Conservation (phyloP, 2,113 vertebrate genomes). For the Corynorhinus townsendii region DNA sequence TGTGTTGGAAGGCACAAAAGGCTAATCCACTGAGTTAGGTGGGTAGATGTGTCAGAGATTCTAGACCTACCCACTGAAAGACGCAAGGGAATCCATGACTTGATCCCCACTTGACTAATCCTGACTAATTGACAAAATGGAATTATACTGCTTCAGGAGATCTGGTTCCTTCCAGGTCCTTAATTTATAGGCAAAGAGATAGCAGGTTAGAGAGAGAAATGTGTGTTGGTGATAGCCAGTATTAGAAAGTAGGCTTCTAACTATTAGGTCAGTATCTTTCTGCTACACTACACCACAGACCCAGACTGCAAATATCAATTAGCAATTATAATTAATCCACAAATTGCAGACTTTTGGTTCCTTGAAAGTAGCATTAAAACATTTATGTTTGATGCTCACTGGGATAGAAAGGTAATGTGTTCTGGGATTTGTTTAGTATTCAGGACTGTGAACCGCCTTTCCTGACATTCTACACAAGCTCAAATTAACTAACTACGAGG, state of each 20-base stretch:
- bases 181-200: not conserved
- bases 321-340: conserved; percentile 33
- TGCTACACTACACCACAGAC: not conserved
- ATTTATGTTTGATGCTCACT: not conserved
- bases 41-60: not conserved
- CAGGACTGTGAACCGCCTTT: conserved; percentile 12
- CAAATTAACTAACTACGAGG: conserved; percentile 22
- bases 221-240: not conserved
- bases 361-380: not conserved
- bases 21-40: not conserved
- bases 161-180: not conserved
- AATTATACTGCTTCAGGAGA: not conserved
- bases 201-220: not conserved
- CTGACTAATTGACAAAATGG: not conserved
- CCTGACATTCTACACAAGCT: not conserved
- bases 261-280: not conserved
- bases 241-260: not conserved
- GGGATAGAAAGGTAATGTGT: not conserved
- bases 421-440: conserved; percentile 6
- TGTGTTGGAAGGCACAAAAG: not conserved
- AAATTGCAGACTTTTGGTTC: conserved; percentile 13
- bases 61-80: not conserved
- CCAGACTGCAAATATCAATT: not conserved
- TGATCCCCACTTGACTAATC: not conserved
- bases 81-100: not conserved